Evolutionary conservation across 2,888 invertebrate species (phyloP), one percentile per base, ranked within the genome.

Genomic region (Idaea dimidiata): DNA sequence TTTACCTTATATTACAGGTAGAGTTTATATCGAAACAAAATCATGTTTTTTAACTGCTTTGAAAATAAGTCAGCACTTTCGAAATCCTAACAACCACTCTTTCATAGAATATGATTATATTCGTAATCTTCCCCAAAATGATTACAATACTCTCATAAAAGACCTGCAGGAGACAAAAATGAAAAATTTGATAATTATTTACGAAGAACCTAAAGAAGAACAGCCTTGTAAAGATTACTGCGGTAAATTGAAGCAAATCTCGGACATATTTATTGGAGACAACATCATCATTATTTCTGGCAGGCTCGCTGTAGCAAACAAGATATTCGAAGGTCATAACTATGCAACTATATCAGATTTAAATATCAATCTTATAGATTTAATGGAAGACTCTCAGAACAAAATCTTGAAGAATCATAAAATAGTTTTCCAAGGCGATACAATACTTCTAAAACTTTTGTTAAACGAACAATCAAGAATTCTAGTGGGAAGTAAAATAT

Each of bases 21-120:
- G 43, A 43, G 17, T 74, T 10, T 77, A 79, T 56, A 64, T 82
- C 10, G 5, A 75, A 16, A 73, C 79, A 1, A 69, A 67, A 17
- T 73, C 75, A 14, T 69, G 69, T 5, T 64, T 73, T 59, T 66
- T 81, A 31, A 80, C 69, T 54, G 73, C 75, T 1, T 66, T 72
- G 33, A 82, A 82, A 76, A 67, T 79, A 59, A 70, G 72, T 65
- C 80, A 81, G 65, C 61, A 69, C 59, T 70, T 64, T 16, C 64
- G 70, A 63, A 65, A 63, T 58, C 17, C 58, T 59, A 71, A 62
- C 5, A 66, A 68, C 1, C 68, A 67, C 61, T 72, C 72, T 31
- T 78, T 80, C 66, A 73, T 80, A 18, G 76, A 79, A 66, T 72
- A 81, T 55, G 75, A 80, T 61, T 79, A 81, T 59, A 67, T 79